These are phyloP conservation scores for Pissodes strobi DNA, from an alignment of 1,140 invertebrate species.

Conservation along the genomic window DNA sequence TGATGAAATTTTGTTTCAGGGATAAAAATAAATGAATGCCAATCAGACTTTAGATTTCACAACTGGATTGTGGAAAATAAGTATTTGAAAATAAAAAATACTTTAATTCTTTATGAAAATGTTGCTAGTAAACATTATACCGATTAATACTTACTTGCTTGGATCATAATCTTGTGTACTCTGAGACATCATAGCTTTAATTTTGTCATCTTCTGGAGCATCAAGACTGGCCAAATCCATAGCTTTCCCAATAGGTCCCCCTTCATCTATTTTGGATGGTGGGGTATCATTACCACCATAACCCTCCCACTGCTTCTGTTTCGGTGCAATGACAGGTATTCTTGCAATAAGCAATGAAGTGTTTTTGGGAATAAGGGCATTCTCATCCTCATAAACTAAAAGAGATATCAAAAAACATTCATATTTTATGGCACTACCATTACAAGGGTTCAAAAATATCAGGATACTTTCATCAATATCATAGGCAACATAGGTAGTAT, in stretches of 20 bases:
- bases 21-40: no score
- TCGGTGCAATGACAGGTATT: constrained; percentile 79
- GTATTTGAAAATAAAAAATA: no score
- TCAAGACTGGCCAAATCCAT: constrained; percentile 88
- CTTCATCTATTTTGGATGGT: constrained; percentile 61
- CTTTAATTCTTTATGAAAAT: no score
- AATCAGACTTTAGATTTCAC: no score
- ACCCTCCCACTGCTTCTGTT: constrained; percentile 71
- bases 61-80: no score
- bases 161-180: constrained; percentile 96
- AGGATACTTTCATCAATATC: no score
- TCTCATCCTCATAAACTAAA: constrained; percentile 90
- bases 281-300: constrained; percentile 54
- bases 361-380: constrained; percentile 92
- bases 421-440: no score
- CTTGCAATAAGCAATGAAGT: constrained; percentile 94
- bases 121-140: no score
- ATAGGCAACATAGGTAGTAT: no score
- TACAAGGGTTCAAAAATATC: no score
- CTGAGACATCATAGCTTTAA: constrained; percentile 95
- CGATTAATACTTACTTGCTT: constrained; percentile 78
- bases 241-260: constrained; percentile 59
- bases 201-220: constrained; percentile 95
- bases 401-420: constrained; percentile 45
- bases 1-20: no score